Base-by-base conservation (phyloP, 1,140 invertebrate genomes). In the Varroa destructor region DNA sequence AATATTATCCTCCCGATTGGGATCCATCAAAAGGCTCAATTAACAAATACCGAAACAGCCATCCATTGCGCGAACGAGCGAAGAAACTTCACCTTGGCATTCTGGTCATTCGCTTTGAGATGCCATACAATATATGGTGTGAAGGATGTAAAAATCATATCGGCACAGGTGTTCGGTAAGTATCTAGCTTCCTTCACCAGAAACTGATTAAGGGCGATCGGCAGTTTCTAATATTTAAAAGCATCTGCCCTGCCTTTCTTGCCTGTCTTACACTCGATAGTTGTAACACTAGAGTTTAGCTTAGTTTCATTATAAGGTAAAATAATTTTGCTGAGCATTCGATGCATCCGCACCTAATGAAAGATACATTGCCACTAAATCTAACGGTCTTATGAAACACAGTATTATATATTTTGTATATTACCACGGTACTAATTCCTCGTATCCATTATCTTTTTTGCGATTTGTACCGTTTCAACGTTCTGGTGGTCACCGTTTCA, bases 61-160 rank as follows among this genome's bases (percentile, higher is more conserved):
- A 99, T 86, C 93, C 96, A 0, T 81, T 99, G 42, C 85, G 96
- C 56, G 95, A 99, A 81, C 83, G 96, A 75, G 96, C 94, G 0
- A 82, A 88, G 37, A 99, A 99, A 82, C 83, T 98, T 0, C 87
- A 94, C 76, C 84, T 93, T 81, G 96, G 96, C 14, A 99, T 99
- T 74, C 85, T 99, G 55, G 94, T 98, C 64, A 97, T 99, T 74
- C 85, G 84, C 72, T 99, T 99, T 86, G 97, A 99, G 83, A 96
- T 99, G 93, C 97, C 97, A 0, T 99, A 95, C 77, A 99, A 99
- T 81, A 98, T 99, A 75, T 99, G 94, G 94, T 97, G 94, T 77
- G 88, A 93, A 70, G 94, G 94, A 43, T 99, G 97, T 80, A 87
- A 89, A 71, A 99, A 96, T 83, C 96, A 97, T 78, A 94, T 99